Evolutionary conservation across 2,888 invertebrate species (phyloP), one percentile per base, ranked within the genome.

Genomic region (Brachynemurus nebulosus): DNA sequence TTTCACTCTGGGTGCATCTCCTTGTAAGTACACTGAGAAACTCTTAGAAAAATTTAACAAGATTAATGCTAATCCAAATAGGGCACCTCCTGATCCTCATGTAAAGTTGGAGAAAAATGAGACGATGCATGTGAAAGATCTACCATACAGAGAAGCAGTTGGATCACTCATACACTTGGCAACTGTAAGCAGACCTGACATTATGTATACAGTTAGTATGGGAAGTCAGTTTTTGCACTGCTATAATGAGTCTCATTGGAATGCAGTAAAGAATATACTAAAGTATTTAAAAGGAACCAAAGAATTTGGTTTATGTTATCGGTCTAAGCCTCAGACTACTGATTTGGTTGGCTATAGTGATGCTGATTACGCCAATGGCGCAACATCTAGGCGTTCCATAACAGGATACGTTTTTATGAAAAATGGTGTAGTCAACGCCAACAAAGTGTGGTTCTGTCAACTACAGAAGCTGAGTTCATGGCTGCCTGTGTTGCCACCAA

Each of bases 381-480:
- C 30, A 2, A 37, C 40, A 9, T 44, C 44, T 9, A 35, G 44
- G 14, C 30, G 47, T 9, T 44, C 47, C 8, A 44, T 34, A 7
- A 50, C 53, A 5, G 55, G 53, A 1, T 53, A 45, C 41, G 46
- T 49, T 8, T 53, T 54, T 37, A 46, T n/a, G n/a, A n/a, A n/a
- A n/a, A n/a, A n/a, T n/a, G n/a, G 25, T 6, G 40, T 49, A 17
- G 43, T 51, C 46, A 48, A 51, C 37, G 53, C 51, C 33, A 39
- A 50, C 25, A 50, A 55, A 23, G 49, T 49, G 19, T 57, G 59
- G 59, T 48, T 48, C 30, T 52, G 53, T 43, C 51, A 54, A 49
- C 50, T 51, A 47, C 52, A 52, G 55, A 57, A 34, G 52, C 57
- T 0, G 55, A 57, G 37, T 56, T 56, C 40, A 51, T 56, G 17